A percentile compares a stretch with the other conserved stretches of the same genome.
Evolutionary conservation across 2,888 invertebrate genomes (phyloP).

Genomic region (Patella depressa): DNA sequence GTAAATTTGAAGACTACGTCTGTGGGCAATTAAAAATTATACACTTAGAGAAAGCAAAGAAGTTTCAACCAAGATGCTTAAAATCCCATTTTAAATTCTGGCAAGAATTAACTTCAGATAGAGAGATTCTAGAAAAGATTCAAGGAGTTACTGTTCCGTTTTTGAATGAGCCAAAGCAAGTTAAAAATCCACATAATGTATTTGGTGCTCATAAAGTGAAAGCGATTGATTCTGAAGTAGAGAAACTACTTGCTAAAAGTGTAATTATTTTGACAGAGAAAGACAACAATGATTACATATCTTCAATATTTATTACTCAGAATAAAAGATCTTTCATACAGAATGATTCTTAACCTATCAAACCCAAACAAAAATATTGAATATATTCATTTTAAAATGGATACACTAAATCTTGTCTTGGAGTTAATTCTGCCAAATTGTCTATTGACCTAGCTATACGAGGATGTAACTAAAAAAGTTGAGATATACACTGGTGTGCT

Average conservation of each 20-base stretch:
- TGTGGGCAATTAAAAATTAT: too few species aligned
- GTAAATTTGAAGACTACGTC: too few species aligned
- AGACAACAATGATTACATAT: constrained; percentile 23
- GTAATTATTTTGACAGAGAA: neutral
- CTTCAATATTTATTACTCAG: constrained; percentile 20
- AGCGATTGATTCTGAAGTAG: neutral
- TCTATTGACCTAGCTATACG: too few species aligned
- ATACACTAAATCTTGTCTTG: constrained; percentile 19
- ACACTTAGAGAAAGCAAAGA: too few species aligned
- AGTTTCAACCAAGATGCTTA: constrained; percentile 11
- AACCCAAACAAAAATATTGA: constrained; percentile 19
- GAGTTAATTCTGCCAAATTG: constrained; percentile 13
- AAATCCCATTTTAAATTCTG: neutral
- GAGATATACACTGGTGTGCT: too few species aligned
- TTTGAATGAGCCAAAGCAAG: neutral
- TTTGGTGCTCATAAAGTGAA: neutral
- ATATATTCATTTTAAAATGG: constrained; percentile 30
- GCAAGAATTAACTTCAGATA: constrained; percentile 14
- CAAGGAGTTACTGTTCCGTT: neutral
- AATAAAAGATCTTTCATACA: constrained; percentile 13
- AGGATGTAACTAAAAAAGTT: too few species aligned
- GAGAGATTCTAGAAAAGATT: constrained; percentile 7
- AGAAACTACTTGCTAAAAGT: neutral
- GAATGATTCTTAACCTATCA: constrained; percentile 30
- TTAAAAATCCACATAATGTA: neutral